Conservation (phyloP, 2,888 invertebrate species). For the Acrobasis repandana region DNA sequence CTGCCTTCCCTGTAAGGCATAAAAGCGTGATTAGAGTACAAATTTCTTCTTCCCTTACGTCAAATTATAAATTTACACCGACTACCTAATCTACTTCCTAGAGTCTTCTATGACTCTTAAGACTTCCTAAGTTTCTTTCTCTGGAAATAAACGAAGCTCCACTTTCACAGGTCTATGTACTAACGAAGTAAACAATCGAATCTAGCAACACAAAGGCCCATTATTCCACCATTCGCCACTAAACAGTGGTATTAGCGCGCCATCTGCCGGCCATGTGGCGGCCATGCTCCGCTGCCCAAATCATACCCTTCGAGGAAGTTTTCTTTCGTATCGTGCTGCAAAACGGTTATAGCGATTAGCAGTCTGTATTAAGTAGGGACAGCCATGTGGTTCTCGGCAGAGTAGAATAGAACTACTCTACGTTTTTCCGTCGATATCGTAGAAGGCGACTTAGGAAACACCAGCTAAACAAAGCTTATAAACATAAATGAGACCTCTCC, state of each 20-base stretch:
- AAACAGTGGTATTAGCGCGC: constrained; percentile 46
- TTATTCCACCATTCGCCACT: constrained; percentile 44
- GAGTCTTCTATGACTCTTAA: too few relatives aligned
- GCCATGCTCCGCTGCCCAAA: constrained; percentile 51
- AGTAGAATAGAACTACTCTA: too few relatives aligned
- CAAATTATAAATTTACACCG: too few relatives aligned
- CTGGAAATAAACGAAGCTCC: neutral
- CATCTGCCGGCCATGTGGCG: constrained; percentile 70
- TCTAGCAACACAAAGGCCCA: constrained; percentile 41
- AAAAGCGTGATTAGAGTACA: too few relatives aligned
- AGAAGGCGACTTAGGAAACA: too few relatives aligned
- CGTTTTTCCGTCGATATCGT: too few relatives aligned
- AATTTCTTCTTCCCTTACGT: too few relatives aligned
- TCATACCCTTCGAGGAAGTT: constrained; percentile 46
- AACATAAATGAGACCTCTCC: too few relatives aligned
- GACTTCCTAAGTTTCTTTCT: neutral
- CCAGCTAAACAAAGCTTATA: too few relatives aligned
- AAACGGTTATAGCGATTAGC: constrained; percentile 2
- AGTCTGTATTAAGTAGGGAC: neutral
- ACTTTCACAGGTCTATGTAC: constrained; percentile 1
- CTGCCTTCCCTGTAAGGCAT: too few relatives aligned
- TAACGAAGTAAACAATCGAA: constrained; percentile 3
- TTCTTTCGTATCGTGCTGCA: constrained; percentile 29
- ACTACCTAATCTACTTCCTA: too few relatives aligned
- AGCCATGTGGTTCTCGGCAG: neutral